Evolutionary conservation across 2,888 invertebrate species (phyloP), one percentile per base, ranked within the genome.

Genomic region (Laspeyria flexula): DNA sequence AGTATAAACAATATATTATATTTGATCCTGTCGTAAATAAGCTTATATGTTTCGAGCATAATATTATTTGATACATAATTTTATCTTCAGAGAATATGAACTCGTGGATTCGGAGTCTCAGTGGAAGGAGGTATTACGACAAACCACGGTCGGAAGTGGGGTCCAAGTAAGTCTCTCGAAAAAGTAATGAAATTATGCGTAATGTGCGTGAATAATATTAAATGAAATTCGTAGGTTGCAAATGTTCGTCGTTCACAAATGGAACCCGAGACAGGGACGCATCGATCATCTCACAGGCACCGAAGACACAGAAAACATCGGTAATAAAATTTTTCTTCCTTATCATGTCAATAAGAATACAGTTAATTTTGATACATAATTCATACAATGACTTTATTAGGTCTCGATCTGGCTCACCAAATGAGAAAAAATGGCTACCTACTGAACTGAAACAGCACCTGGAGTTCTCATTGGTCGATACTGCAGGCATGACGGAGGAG

Each of bases 381-480:
- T 16, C 23, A 3, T 43, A 44, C 31, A 46, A 39, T 60, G 27
- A 30, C 39, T 48, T 56, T 47, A 38, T 52, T 65, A 93, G 93
- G 64, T 93, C 93, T 31, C 89, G 96, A 73, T 96, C 96, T 12
- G 95, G 96, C 30, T 96, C 96, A 12, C 96, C 96, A 39, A 94
- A 94, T 33, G 94, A 95, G 47, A 96, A 96, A 81, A 94, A 95
- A 71, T 95, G 96, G 94, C 91, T 96, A 55, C 94, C 96, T 3
- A 95, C 93, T 60, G 97, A 97, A 83, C 83, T 97, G 60, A 96
- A 96, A 77, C 96, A 97, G 79, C 97, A 98, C 81, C 92, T 98
- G 73, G 97, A 97, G 83, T 98, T 96, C 85, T 96, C 96, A 78
- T 93, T 97, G 76, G 96, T 98, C 47, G 97, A 97, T 72, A 97